Evolutionary conservation across 2,797 vertebrate genomes (phyloP), one percentile per base, ranked within the genome.

Genomic region (Schizothorax lantsangensis): DNA sequence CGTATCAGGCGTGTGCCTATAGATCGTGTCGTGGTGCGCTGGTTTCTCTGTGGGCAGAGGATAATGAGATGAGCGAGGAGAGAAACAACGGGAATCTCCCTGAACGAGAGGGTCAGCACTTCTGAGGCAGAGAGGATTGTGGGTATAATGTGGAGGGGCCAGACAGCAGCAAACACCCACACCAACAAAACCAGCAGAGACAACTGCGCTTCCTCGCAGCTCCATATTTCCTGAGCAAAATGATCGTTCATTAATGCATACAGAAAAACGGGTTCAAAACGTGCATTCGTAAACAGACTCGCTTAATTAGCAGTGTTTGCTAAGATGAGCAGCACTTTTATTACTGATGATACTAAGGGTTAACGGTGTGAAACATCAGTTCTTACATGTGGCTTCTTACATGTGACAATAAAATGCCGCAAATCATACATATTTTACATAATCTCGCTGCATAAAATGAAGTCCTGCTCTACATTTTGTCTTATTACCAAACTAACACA

Each of bases 51-150:
- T 81, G 71, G 52, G 73, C 11, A 17, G 33, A n/a, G 75, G 54
- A 85, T 83, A 89, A 84, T 17, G 80, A 90, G 73, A 88, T 87
- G 66, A 90, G 79, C 66, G 45, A 78, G 79, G 75, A 57, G 30
- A 62, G 19, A 17, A 43, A 72, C 73, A 38, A 68, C 75, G 2
- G 73, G 40, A 81, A 59, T 81, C 79, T 45, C 40, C 62, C 36
- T 66, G 79, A 84, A 62, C 19, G 30, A 81, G 79, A 87, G 86
- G 73, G 74, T 84, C 73, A 83, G 19, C 47, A 43, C 17, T 64
- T 30, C 30, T 19, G 54, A 52, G 77, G 21, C 84, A 86, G 54
- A 88, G 78, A 85, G 74, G 84, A 87, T 75, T 77, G 59, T 59
- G 54, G 47, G 84, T 79, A 71, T 84, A 83, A 85, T 84, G 84